A percentile compares a stretch with the other conserved stretches of the same genome.
These are phyloP conservation scores for Drosophila niveifrons DNA, from an alignment of 2,888 invertebrate species.

Conservation along the genomic window DNA sequence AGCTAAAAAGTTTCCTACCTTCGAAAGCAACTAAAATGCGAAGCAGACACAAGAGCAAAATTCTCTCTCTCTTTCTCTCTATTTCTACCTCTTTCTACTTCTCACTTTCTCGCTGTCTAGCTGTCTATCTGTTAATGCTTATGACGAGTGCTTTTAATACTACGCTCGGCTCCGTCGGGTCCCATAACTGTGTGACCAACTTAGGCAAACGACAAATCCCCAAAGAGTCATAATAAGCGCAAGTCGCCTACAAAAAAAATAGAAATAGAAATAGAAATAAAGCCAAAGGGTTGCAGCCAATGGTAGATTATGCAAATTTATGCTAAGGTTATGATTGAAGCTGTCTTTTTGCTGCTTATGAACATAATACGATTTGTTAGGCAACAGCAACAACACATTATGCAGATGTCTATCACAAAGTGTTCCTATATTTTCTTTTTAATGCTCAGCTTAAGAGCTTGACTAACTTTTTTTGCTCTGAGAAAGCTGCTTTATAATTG, in stretches of 20 bases:
- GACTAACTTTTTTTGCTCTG: no score
- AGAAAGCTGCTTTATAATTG: no score
- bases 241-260: neutral
- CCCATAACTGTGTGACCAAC: conserved; percentile 14
- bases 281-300: neutral
- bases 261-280: neutral
- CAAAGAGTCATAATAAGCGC: conserved; percentile 5
- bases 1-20: conserved; percentile 11
- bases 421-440: no score
- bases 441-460: no score
- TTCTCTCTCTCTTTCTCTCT: conserved; percentile 6
- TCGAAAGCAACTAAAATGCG: conserved; percentile 3
- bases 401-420: neutral
- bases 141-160: conserved; percentile 40
- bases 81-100: neutral
- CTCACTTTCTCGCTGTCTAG: neutral
- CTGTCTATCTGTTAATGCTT: conserved; percentile 31
- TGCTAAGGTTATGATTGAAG: neutral
- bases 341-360: neutral
- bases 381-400: neutral
- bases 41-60: conserved; percentile 36
- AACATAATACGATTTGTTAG: neutral
- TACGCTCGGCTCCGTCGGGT: conserved; percentile 35
- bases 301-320: neutral
- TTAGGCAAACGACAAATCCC: conserved; percentile 9